Conservation (phyloP, 2,797 vertebrate genomes). For the Eidolon dupreanum region DNA sequence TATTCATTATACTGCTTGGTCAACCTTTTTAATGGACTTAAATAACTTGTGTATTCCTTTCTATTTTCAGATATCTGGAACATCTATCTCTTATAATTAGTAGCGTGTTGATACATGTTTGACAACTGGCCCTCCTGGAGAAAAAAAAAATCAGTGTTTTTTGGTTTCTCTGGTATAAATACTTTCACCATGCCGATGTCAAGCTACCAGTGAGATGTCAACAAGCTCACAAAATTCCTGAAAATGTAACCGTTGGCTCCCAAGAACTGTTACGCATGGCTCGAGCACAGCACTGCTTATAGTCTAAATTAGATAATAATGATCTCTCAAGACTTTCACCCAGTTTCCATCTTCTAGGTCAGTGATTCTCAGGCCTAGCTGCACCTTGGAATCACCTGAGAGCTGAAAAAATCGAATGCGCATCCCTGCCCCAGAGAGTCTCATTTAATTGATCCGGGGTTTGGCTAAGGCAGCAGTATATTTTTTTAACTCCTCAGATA, state of each 20-base stretch:
- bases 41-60: background rate
- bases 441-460: background rate
- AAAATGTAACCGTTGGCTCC: background rate
- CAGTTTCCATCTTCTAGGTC: background rate
- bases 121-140: background rate
- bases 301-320: background rate
- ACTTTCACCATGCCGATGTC: background rate
- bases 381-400: background rate
- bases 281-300: background rate
- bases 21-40: background rate
- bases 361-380: background rate
- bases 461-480: background rate
- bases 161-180: background rate
- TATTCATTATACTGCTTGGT: background rate
- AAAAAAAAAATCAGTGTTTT: constrained; percentile 17
- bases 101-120: background rate
- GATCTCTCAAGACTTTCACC: background rate
- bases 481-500: background rate
- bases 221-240: background rate
- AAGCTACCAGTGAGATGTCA: background rate
- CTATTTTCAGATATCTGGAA: background rate
- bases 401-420: background rate
- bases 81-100: background rate
- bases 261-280: background rate
- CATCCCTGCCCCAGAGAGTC: background rate